phyloP scores from a whole-genome alignment of 2,888 invertebrate species.

The Catocala fraxini region DNA sequence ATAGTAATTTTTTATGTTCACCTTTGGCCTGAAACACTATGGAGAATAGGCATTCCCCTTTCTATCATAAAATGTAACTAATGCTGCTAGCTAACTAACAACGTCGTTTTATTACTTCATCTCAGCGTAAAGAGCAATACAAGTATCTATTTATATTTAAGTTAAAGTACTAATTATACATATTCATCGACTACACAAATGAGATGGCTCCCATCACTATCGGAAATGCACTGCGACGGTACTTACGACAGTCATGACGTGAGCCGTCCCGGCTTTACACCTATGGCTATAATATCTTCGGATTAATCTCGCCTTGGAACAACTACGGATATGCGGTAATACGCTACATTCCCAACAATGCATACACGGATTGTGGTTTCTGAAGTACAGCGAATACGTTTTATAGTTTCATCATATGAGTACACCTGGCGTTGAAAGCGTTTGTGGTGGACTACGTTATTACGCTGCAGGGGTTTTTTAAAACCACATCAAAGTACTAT shows the following conservation, averaged over 20 bases:
- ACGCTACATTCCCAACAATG: conserved; percentile 20
- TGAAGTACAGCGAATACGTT: conserved; percentile 8
- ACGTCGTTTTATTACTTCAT: too few species aligned
- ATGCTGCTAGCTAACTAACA: too few species aligned
- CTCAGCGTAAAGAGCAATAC: too few species aligned
- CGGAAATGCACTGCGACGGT: conserved; percentile 40
- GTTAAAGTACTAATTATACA: too few species aligned
- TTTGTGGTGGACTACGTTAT: too few species aligned
- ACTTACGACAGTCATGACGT: conserved; percentile 49
- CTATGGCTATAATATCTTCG: conserved; percentile 37
- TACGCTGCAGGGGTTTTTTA: too few species aligned
- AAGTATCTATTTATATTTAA: too few species aligned
- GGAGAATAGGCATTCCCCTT: too few species aligned
- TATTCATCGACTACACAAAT: conserved; percentile 7
- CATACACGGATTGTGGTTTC: conserved; percentile 14
- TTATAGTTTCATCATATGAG: background rate
- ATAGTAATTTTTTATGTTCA: too few species aligned
- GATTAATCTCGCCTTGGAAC: conserved; percentile 39
- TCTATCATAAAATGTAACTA: too few species aligned
- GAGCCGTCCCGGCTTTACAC: conserved; percentile 42
- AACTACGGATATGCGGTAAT: conserved; percentile 23
- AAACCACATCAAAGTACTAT: too few species aligned
- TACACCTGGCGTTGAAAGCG: background rate
- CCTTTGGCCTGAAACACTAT: too few species aligned
- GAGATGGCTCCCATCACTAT: conserved; percentile 20